Percentiles rank a stretch among this genome's conserved stretches.
Evolutionary conservation across 1,140 invertebrate genomes (phyloP).

Genomic region (Choristoneura fumiferana): DNA sequence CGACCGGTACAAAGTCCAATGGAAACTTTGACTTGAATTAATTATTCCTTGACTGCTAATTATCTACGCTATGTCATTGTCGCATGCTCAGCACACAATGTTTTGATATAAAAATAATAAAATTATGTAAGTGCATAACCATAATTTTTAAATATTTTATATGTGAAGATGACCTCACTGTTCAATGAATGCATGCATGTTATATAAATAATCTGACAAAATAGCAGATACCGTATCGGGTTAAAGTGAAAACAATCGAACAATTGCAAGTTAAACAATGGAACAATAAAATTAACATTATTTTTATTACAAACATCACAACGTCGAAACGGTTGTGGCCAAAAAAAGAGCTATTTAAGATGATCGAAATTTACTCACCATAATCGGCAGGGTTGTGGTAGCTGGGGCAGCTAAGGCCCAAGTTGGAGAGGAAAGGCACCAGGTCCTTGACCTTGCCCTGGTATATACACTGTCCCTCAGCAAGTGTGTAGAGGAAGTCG

Average conservation of each 20-base stretch:
- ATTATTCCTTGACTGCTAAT: too few relatives aligned
- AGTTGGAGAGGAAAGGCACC: conserved; percentile 91
- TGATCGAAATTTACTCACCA: conserved; percentile 77
- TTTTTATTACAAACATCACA: too few relatives aligned
- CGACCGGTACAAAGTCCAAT: too few relatives aligned
- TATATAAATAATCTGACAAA: conserved; percentile 1
- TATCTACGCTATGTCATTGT: too few relatives aligned
- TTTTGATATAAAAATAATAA: too few relatives aligned
- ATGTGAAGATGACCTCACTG: too few relatives aligned
- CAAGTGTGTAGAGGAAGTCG: conserved; percentile 93
- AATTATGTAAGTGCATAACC: too few relatives aligned
- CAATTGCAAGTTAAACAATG: not conserved
- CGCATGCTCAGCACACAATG: too few relatives aligned
- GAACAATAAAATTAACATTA: not conserved
- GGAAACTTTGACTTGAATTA: too few relatives aligned
- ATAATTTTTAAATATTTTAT: not conserved
- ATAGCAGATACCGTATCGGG: not conserved
- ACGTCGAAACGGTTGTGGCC: too few relatives aligned
- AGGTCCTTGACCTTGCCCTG: conserved; percentile 89
- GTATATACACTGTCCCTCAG: conserved; percentile 95
- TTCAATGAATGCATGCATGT: too few relatives aligned
- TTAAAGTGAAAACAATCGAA: not conserved
- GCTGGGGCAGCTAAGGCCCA: conserved; percentile 92
- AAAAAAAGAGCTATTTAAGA: too few relatives aligned
- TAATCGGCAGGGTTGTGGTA: conserved; percentile 99